A percentile compares a stretch with the other conserved stretches of the same genome.
phyloP scores from a whole-genome alignment of 2,888 invertebrate genomes.

The Andrena dorsata region DNA sequence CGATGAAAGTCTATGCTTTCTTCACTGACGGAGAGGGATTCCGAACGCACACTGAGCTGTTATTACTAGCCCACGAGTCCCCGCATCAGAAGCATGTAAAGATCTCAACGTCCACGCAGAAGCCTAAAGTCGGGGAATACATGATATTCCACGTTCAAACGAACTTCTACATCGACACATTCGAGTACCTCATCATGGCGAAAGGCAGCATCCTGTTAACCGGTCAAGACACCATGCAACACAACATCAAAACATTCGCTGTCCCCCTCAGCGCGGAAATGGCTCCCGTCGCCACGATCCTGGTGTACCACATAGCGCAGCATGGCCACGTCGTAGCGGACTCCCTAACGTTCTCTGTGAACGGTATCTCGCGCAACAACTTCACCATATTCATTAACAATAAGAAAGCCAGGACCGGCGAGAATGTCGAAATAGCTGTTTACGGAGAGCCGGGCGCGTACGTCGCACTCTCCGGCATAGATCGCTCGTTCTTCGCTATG shows the following conservation, averaged over 20 bases:
- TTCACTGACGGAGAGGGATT: conserved; percentile 90
- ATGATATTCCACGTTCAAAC: conserved; percentile 97
- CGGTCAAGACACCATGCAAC: conserved; percentile 93
- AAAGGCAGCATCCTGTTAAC: conserved; percentile 95
- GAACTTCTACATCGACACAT: conserved; percentile 95
- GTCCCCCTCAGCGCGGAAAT: conserved; percentile 94
- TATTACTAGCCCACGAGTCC: conserved; percentile 92
- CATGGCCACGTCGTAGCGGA: conserved; percentile 96
- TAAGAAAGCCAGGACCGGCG: conserved; percentile 96
- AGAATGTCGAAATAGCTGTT: conserved; percentile 96
- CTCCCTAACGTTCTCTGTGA: conserved; percentile 97
- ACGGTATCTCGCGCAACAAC: conserved; percentile 97
- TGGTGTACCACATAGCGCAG: conserved; percentile 94
- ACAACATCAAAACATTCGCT: conserved; percentile 92
- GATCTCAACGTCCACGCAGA: conserved; percentile 93
- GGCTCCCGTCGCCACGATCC: conserved; percentile 96
- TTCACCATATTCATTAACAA: conserved; percentile 95
- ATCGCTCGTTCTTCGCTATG: conserved; percentile 95
- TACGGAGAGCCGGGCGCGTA: conserved; percentile 97
- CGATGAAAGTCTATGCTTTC: conserved; percentile 89
- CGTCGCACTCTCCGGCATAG: conserved; percentile 96
- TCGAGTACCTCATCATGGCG: conserved; percentile 96
- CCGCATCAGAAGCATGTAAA: conserved; percentile 93
- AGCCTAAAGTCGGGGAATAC: conserved; percentile 95
- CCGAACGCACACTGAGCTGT: conserved; percentile 89